Conservation (phyloP, 2,888 invertebrate genomes). For the Agrilus cyanescens region DNA sequence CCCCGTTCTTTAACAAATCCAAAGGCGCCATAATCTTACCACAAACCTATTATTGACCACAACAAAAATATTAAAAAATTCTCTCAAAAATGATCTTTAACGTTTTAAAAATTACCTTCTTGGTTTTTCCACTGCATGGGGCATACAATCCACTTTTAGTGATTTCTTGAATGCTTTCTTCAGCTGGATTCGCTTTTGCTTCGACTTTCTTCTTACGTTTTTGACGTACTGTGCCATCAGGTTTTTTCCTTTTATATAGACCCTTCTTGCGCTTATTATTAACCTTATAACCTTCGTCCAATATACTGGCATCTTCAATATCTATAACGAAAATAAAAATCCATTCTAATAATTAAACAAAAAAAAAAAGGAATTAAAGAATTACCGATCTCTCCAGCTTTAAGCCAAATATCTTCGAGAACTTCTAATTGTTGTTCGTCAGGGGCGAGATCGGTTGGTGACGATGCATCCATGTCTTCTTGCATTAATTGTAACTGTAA, state of each 20-base stretch:
- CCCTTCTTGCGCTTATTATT: slow-evolving; percentile 35
- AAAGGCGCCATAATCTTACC: slow-evolving; percentile 30
- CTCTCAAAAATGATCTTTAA: too few relatives aligned
- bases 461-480: slow-evolving; percentile 32
- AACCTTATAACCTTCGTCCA: slow-evolving; percentile 42
- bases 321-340: slow-evolving; percentile 30
- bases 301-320: slow-evolving; percentile 40
- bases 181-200: slow-evolving; percentile 1
- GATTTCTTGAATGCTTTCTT: slow-evolving; percentile 10
- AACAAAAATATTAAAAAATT: too few relatives aligned
- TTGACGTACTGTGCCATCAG: too few relatives aligned
- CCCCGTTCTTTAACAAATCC: slow-evolving; percentile 13
- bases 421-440: slow-evolving; percentile 64
- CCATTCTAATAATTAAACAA: slow-evolving; percentile 22
- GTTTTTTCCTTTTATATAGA: slow-evolving; percentile 21
- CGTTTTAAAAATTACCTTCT: too few relatives aligned
- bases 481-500: slow-evolving; percentile 40
- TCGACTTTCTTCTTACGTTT: slow-evolving; percentile 5
- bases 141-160: slow-evolving; percentile 12
- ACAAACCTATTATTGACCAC: slow-evolving; percentile 18
- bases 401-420: slow-evolving; percentile 67
- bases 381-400: slow-evolving; percentile 65
- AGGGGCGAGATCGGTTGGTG: slow-evolving; percentile 40
- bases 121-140: slow-evolving; percentile 4
- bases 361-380: neutral